Conservation (phyloP, 2,113 vertebrate genomes). For the Strix aluco region DNA sequence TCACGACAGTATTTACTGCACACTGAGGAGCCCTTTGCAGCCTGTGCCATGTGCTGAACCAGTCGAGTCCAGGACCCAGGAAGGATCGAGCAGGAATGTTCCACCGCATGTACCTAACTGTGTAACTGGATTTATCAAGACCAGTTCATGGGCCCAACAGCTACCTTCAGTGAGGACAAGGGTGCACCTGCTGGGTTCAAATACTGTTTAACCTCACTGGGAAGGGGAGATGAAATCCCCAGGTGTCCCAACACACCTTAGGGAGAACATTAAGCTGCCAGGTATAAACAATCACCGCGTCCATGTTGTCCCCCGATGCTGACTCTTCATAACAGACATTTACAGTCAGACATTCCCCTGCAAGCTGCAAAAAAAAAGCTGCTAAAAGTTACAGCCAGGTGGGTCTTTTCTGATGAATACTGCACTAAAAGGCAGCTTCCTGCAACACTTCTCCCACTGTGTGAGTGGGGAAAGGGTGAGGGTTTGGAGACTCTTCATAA, state of each 20-base stretch:
- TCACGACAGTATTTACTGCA: fast-evolving
- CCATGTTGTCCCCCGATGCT: neutral
- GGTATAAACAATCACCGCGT: neutral
- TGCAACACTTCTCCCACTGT: neutral
- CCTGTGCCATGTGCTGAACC: neutral
- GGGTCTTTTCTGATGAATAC: neutral
- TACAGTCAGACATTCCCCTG: neutral
- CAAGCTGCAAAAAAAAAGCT: neutral
- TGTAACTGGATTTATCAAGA: neutral
- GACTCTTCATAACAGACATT: neutral
- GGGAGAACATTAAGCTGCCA: neutral
- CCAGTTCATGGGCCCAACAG: neutral
- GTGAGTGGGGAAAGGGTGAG: neutral
- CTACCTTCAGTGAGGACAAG: neutral
- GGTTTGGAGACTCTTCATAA: constrained; percentile 8
- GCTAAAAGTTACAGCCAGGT: neutral
- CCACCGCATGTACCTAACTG: neutral
- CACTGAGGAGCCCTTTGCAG: neutral
- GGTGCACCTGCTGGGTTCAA: neutral
- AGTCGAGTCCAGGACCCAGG: neutral
- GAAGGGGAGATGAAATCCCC: neutral
- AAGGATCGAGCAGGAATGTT: neutral
- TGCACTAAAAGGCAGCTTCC: constrained; percentile 3
- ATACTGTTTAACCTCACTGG: neutral
- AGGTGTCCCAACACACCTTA: neutral